Evolutionary conservation across 2,888 invertebrate species (phyloP), one percentile per base, ranked within the genome.

Genomic region (Rhagonycha lutea): DNA sequence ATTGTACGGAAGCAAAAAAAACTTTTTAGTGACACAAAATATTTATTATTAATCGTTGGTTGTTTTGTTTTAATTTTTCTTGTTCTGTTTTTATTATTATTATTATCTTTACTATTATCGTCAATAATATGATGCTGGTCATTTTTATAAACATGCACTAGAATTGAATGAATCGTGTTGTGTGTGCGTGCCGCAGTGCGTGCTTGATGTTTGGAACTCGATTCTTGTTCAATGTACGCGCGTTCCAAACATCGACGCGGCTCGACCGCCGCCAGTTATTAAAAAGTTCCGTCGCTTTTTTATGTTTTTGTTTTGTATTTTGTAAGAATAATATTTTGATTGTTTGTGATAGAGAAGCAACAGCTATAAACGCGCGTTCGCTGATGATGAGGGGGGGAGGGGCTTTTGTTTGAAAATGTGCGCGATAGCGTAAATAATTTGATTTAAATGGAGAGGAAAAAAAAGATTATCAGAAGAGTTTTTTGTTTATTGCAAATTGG

Each of bases 111-210:
- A 47, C 47, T 47, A 47, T 23, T 65, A 65, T 65, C 63, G 63
- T 65, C 63, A 18, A 65, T 65, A 65, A n/a, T 65, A 65, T 65
- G 26, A 65, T 65, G 63, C 63, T 65, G 63, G 63, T 65, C 62
- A 18, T 62, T 65, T 65, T 65, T 65, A 65, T 65, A 65, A 65
- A 65, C 26, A 26, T 65, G 63, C 63, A 65, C 63, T 65, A 65
- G 63, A 65, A 65, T 14, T 23, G 63, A 12, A 18, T 18, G 61
- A 65, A 26, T 65, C 63, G 12, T 65, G 23, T 65, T 65, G 63
- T n/a, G 18, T 23, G 12, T 65, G 62, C 23, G 63, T n/a, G 7
- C 26, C 63, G 24, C 1, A 24, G 23, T 24, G 14, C 11, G 26
- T n/a, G 47, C 12, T 65, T 12, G 63, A 65, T 26, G 11, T 10